Base-by-base conservation (phyloP, 2,797 vertebrate genomes). In the Telmatherina bonti region DNA sequence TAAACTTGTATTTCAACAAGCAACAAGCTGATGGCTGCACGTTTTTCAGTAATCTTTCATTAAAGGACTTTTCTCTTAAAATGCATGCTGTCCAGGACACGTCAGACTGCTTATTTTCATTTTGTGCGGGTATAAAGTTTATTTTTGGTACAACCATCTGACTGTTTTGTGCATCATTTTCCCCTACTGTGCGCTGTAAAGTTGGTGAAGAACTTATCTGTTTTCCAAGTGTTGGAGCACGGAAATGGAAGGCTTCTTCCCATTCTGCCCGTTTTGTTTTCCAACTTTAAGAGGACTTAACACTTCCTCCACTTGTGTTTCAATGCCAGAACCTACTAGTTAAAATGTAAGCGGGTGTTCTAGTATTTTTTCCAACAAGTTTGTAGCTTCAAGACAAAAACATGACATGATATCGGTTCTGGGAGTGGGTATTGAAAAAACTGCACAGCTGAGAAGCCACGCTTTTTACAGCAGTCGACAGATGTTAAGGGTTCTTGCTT, bases 151-250 rank as follows among this genome's bases (percentile, higher is more conserved):
- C 5, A 38, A 52, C 67, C 74, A 62, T 74, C 74, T 76, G 80
- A 80, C 83, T 84, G 75, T 81, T 86, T 79, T 86, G 84, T 76
- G 85, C 88, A 90, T 91, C 90, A n/a, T n/a, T n/a, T n/a, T n/a
- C 89, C 90, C 43, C 7, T 5, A 76, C 85, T 78, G 73, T 24
- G 77, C 45, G 70, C 79, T 20, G 75, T 74, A 83, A 79, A 79
- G 88, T 85, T 84, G 67, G 72, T 20, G 74, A 54, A 64, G 64
- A 73, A 67, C 76, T 88, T 86, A 92, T 84, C 85, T 88, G 78
- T 91, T 91, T 83, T 83, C 90, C 90, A 93, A 90, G 90, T 93
- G 90, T 74, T 76, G 67, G 64, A 79, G 70, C 77, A 60, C 60
- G 56, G 38, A 78, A 55, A 67, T 67, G 70, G 76, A 63, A 78